A percentile compares a stretch with the other conserved stretches of the same genome.
Conservation (phyloP, 2,797 vertebrate genomes). For the Takifugu rubripes region DNA sequence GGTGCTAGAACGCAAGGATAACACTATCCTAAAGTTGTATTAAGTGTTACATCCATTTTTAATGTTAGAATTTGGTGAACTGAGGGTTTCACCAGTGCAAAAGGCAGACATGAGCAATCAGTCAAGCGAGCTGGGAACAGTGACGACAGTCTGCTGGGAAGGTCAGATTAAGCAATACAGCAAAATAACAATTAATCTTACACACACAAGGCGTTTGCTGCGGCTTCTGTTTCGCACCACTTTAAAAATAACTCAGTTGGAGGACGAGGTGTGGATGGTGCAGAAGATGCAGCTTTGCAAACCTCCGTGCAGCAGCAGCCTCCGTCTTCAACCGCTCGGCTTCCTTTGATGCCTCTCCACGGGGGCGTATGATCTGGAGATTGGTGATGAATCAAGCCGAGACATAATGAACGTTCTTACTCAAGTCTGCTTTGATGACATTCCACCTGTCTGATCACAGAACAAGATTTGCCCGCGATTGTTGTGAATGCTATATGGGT, state of each 20-base stretch:
- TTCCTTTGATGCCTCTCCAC: conserved; percentile 56
- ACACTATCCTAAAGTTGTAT: too few relatives aligned
- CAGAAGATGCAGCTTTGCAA: conserved; percentile 35
- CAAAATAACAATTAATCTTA: not conserved
- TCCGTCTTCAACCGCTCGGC: conserved; percentile 41
- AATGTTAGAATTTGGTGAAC: too few relatives aligned
- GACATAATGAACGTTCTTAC: conserved; percentile 59
- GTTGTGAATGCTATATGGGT: conserved; percentile 31
- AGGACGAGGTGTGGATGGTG: conserved; percentile 15
- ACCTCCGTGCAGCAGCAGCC: conserved; percentile 29
- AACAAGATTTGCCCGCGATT: conserved; percentile 48
- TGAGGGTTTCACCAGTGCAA: too few relatives aligned
- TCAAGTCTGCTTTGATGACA: conserved; percentile 64
- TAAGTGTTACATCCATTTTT: too few relatives aligned
- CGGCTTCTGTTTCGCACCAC: not conserved
- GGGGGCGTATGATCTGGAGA: conserved; percentile 41
- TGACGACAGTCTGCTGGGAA: conserved; percentile 1
- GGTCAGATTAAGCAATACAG: conserved; percentile 6
- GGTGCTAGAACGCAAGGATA: too few relatives aligned
- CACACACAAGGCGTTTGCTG: not conserved
- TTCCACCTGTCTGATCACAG: conserved; percentile 65
- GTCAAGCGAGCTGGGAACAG: not conserved
- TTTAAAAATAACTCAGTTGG: conserved; percentile 24
- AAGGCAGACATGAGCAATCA: not conserved
- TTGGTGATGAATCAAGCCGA: conserved; percentile 60